phyloP scores from a whole-genome alignment of 2,888 invertebrate genomes.

The Hofmannophila pseudospretella region DNA sequence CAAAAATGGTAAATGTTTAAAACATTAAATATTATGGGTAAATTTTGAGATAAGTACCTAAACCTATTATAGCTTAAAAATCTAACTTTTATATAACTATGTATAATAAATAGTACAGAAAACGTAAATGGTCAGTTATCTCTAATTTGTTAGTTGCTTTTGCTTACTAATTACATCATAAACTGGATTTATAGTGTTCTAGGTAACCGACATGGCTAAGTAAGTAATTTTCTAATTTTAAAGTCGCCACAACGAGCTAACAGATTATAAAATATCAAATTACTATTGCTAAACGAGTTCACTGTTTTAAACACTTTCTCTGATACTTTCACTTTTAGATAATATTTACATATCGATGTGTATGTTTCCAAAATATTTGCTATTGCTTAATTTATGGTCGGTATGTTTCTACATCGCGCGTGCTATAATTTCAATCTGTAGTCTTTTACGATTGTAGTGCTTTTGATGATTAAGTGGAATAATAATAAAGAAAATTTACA shows the following conservation, averaged over 20 bases:
- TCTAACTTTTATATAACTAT: too few species aligned
- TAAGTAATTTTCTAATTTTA: neutral
- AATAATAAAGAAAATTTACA: too few species aligned
- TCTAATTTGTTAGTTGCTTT: neutral
- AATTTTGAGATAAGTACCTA: too few species aligned
- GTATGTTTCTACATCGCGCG: too few species aligned
- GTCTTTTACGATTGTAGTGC: too few species aligned
- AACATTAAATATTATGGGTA: too few species aligned
- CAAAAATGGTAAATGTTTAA: too few species aligned
- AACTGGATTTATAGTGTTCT: neutral
- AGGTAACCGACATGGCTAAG: neutral
- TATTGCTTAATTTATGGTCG: too few species aligned
- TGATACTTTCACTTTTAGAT: conserved; percentile 7
- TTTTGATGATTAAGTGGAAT: too few species aligned
- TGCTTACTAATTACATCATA: neutral
- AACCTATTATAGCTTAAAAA: too few species aligned
- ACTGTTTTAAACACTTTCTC: conserved; percentile 8
- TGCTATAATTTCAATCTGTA: too few species aligned
- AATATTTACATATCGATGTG: conserved; percentile 1
- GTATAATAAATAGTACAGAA: too few species aligned
- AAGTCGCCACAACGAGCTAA: neutral
- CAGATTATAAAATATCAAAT: conserved; percentile 3
- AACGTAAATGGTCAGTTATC: neutral
- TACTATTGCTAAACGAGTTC: conserved; percentile 6
- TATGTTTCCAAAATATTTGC: neutral